Conservation (phyloP, 2,888 invertebrate species). For the Zonitis immaculata region DNA sequence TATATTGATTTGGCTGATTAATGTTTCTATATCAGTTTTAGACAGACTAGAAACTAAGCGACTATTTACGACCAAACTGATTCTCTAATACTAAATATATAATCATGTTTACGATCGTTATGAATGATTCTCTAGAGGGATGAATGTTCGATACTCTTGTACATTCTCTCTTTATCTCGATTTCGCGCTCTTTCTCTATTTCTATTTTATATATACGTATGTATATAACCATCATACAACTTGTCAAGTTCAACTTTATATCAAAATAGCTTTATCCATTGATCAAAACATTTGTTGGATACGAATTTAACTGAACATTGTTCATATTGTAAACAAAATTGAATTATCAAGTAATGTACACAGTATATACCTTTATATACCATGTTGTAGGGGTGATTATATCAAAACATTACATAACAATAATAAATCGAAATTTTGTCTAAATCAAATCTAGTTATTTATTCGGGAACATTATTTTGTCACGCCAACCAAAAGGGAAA, state of each 20-base stretch:
- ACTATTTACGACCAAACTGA: constrained; percentile 40
- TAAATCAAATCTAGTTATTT: neutral
- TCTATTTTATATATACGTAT: neutral
- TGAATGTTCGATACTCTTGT: neutral
- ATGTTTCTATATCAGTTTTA: constrained; percentile 47
- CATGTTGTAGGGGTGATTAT: neutral
- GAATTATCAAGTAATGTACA: neutral
- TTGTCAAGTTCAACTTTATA: neutral
- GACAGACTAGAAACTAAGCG: constrained; percentile 42
- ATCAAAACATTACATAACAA: neutral
- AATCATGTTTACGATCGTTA: constrained; percentile 41
- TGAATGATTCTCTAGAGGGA: constrained; percentile 40
- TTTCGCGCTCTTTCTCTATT: no score
- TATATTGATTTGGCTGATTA: constrained; percentile 24
- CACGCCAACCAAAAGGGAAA: neutral
- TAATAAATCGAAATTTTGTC: neutral
- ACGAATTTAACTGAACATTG: no score
- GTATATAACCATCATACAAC: neutral
- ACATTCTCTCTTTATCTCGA: neutral
- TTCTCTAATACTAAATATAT: constrained; percentile 39
- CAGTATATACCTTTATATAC: no score
- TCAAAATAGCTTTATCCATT: no score
- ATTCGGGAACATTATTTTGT: neutral
- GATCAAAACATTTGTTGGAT: no score
- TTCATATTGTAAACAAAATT: neutral